Evolutionary conservation across 2,888 invertebrate species (phyloP), one percentile per base, ranked within the genome.

Genomic region (Masnerella sp.): DNA sequence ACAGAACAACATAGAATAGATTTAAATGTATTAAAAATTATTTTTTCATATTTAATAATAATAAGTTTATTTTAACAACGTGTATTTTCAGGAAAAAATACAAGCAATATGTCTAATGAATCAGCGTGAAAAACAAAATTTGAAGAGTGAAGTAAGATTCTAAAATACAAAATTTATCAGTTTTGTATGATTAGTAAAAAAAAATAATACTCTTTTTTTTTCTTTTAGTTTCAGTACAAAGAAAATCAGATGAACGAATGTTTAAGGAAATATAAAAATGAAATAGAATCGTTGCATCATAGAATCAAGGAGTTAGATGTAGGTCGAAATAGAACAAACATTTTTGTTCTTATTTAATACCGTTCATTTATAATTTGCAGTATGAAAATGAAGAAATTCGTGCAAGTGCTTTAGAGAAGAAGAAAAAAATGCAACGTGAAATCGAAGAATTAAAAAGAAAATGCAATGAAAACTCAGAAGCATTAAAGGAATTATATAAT

Each of bases 141-240:
- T 64, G 14, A 54, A 32, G 20, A 22, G 45, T 8, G 30, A 43
- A 14, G 64, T 64, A 64, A 61, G 11, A 40, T 40, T 2, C 9
- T 18, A 14, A 5, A 45, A 30, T 20, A 47, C 0, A 15, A 30
- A 47, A 30, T 30, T 3, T 15, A 17, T 17, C 28, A n/a, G 28
- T 28, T 28, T 1, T 28, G n/a, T 7, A 9, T 7, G 7, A 40
- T 40, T 40, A 9, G 12, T 5, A 9, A 9, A 28, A 2, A 28
- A 28, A n/a, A n/a, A n/a, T n/a, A n/a, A n/a, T n/a, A n/a, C n/a
- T n/a, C 28, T 25, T 25, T 22, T 2, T 43, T 22, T 22, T 43
- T 7, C 2, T 5, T 34, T 36, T 25, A 52, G 52, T 38, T 52
- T 52, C 38, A 52, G 52, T 38, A 38, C 7, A 28, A 28, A 28